These are phyloP conservation scores for Cryptus viduatorius DNA, from an alignment of 2,888 invertebrate genomes.

Conservation along the genomic window DNA sequence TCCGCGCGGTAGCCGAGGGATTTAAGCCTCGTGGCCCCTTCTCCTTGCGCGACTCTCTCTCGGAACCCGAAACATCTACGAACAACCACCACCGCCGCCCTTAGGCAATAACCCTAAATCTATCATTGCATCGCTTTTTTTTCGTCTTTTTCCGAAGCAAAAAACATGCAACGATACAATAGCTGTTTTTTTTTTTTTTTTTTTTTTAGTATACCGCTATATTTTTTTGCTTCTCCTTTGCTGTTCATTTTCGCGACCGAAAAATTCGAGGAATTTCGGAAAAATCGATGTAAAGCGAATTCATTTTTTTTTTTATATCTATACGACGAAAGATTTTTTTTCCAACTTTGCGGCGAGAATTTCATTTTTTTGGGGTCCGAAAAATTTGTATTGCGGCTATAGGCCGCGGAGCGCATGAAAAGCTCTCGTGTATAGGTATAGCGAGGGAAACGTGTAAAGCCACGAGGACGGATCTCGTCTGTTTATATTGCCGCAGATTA, in stretches of 20 bases:
- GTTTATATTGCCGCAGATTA: conserved; percentile 81
- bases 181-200: neutral
- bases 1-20: conserved; percentile 78
- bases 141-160: neutral
- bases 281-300: neutral
- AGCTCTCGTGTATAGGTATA: conserved; percentile 9
- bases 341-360: neutral
- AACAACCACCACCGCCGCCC: conserved; percentile 40
- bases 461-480: conserved; percentile 74
- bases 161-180: conserved; percentile 43
- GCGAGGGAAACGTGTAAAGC: conserved; percentile 60
- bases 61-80: conserved; percentile 30
- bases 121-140: conserved; percentile 55
- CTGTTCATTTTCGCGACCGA: too few relatives aligned
- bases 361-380: neutral
- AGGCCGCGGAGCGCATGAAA: conserved; percentile 35
- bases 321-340: conserved; percentile 1
- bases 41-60: conserved; percentile 33
- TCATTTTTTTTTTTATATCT: neutral
- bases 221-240: neutral
- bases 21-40: conserved; percentile 72
- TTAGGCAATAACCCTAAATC: conserved; percentile 63
- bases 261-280: too few relatives aligned
- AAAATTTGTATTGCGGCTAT: conserved; percentile 5
- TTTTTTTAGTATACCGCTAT: neutral